Evolutionary conservation across 2,888 invertebrate species (phyloP), one percentile per base, ranked within the genome.

Genomic region (Euzetes globulus): DNA sequence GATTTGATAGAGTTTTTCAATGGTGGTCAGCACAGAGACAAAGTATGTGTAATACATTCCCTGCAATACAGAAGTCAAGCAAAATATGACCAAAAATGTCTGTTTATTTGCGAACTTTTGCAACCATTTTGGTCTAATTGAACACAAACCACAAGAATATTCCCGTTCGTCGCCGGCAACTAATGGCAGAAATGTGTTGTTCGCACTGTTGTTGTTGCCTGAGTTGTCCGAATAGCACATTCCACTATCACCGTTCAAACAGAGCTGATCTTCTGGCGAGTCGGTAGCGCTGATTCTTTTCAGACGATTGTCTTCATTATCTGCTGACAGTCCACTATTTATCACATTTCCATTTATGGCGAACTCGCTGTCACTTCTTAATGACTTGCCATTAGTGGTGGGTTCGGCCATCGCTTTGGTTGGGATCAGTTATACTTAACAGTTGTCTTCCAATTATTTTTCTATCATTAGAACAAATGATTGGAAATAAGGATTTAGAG

Each of bases 31-130:
- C 78, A 92, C 92, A 82, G 92, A 92, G 75, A 94, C 94, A 83
- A 94, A 93, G 83, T 94, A 94, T 58, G 94, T 94, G 84, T 91
- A 91, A 84, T 91, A 94, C 91, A 94, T 94, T 77, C 94, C 94
- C 72, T 79, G 79, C 11, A 81, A 76, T 17, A 80, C 79, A 65
- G 79, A 78, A 13, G 81, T 80, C 27, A 81, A 65, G 71, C 81
- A 81, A 83, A 94, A 94, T 71, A 91, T 90, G 81, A 91, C 88
- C 85, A 94, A 88, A 84, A 94, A 94, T 77, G 90, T 88, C 81
- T 92, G 90, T 79, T 93, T 93, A 76, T 92, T 92, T 76, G 92
- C 91, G 81, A 93, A 78, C 37, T 77, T 77, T 79, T 91, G 90
- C 75, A 89, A 85, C 88, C 89, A 90, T 73, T 85, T 84, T 0